Base-by-base conservation (phyloP, 2,113 vertebrate species). In the Aptenodytes patagonicus region DNA sequence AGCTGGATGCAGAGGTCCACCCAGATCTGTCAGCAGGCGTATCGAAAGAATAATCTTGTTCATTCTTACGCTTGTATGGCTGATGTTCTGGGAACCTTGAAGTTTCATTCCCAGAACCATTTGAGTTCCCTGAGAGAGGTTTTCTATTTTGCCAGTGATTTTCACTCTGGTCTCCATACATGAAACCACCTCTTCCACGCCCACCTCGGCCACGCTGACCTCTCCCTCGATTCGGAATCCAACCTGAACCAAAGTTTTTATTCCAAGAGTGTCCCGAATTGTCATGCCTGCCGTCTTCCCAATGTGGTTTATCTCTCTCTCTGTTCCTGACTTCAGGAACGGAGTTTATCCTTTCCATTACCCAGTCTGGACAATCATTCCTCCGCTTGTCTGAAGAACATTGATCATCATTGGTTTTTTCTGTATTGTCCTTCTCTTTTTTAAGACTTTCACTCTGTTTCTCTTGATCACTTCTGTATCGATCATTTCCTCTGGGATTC, bases 1-100 rank as follows among this genome's bases (percentile, higher is more conserved):
- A 99, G 92, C 99, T 99, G 68, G 99, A 99, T 2, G 99, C 99
- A 15, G 99, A 99, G 1, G 99, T 99, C 99, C 99, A 99, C 28
- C 99, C 99, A 2, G 99, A 99, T 10, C 99, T 98, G 96, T 99
- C 99, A 36, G 99, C 94, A 25, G 98, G 98, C 0, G 98, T 95
- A 42, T 99, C 99, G 0, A 98, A 98, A 4, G 97, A 98, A 9
- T 95, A 85, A 16, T 99, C 99, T 1, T 97, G 96, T 13, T 99
- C 99, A 60, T 95, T 99, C 96, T 98, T 99, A 58, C 98, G 98
- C 32, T 98, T 98, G 52, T 98, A 98, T 0, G 97, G 95, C 20
- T 99, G 98, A 95, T 99, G 99, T 55, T 99, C 99, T 18, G 98
- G 98, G 96, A 98, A 99, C 90, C 99, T 99, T 65, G 99, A 98